A percentile compares a stretch with the other conserved stretches of the same genome.
Conservation (phyloP, 1,140 invertebrate genomes). For the Antheraea mylitta region DNA sequence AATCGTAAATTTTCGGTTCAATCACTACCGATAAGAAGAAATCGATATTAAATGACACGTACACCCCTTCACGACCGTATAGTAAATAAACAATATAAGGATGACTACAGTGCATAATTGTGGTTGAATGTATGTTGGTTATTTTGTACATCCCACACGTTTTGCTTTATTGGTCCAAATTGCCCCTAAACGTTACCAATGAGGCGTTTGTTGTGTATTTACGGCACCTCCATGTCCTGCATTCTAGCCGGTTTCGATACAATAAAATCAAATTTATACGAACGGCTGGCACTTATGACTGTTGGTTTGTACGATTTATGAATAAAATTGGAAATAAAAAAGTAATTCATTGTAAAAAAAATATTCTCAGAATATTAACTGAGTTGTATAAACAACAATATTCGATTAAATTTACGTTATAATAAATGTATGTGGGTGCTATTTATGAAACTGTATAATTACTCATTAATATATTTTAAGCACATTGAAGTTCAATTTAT, state of each 20-base stretch:
- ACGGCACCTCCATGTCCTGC: constrained; percentile 52
- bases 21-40: constrained; percentile 36
- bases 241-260: constrained; percentile 40
- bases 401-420: constrained; percentile 10
- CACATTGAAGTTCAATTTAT: neutral
- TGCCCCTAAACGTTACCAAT: constrained; percentile 72
- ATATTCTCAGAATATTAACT: constrained; percentile 18
- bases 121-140: constrained; percentile 44
- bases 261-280: constrained; percentile 56
- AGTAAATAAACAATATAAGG: neutral
- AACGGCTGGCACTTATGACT: constrained; percentile 29
- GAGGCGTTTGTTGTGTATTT: constrained; percentile 68
- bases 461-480: neutral
- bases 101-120: neutral
- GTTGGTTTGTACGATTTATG: constrained; percentile 29
- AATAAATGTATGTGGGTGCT: neutral
- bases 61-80: neutral
- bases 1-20: constrained; percentile 44
- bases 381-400: constrained; percentile 6
- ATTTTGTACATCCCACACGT: constrained; percentile 55
- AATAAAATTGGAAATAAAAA: constrained; percentile 34
- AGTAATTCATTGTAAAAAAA: constrained; percentile 27
- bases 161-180: constrained; percentile 69
- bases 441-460: neutral
- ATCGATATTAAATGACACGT: neutral